A percentile compares a stretch with the other conserved stretches of the same genome.
phyloP scores from a whole-genome alignment of 2,113 vertebrate species.

The Potamarius usumacintae region DNA sequence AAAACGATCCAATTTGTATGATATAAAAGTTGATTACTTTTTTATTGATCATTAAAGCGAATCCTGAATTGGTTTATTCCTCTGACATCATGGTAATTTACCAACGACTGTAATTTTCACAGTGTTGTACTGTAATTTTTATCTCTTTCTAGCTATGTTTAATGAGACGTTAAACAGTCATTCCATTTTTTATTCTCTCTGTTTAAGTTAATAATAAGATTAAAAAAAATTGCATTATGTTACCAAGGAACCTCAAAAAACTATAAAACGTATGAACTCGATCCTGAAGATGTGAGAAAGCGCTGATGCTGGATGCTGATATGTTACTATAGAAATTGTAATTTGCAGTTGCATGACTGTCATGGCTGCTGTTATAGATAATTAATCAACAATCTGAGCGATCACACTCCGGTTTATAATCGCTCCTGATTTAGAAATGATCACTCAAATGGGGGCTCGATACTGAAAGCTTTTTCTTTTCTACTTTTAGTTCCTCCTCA shows the following conservation, averaged over 20 bases:
- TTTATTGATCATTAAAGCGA: neutral
- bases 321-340: neutral
- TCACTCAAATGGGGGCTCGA: neutral
- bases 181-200: neutral
- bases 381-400: neutral
- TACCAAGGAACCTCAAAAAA: neutral
- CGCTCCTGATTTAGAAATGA: neutral
- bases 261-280: neutral
- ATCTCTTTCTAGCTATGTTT: neutral
- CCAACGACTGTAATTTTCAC: neutral
- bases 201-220: neutral
- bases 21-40: neutral
- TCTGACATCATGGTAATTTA: neutral
- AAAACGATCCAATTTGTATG: neutral
- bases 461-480: neutral
- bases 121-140: too few species aligned
- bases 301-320: too few species aligned
- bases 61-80: neutral
- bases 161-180: neutral
- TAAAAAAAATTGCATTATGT: neutral
- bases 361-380: neutral
- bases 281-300: too few species aligned
- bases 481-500: conserved; percentile 44
- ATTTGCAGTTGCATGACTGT: neutral
- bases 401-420: neutral